phyloP scores from a whole-genome alignment of 2,113 vertebrate species.

The Bubo bubo region DNA sequence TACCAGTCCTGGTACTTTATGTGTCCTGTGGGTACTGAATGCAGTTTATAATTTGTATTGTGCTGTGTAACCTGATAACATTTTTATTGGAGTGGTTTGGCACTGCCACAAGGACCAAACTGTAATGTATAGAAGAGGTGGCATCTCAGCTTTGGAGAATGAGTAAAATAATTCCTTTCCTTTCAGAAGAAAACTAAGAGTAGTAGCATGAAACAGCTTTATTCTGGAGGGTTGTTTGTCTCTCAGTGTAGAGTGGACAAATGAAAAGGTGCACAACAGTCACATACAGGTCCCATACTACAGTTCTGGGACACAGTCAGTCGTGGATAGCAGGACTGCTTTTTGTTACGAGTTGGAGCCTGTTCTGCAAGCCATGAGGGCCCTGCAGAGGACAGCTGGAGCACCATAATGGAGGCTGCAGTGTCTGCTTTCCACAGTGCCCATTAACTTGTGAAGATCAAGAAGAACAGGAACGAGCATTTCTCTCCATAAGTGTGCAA shows the following conservation, averaged over 20 bases:
- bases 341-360: neutral
- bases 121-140: neutral
- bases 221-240: neutral
- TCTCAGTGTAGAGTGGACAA: neutral
- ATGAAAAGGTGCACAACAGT: neutral
- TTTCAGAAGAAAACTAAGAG: neutral
- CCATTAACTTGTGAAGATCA: neutral
- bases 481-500: neutral
- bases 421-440: neutral
- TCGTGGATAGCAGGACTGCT: neutral
- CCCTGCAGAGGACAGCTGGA: neutral
- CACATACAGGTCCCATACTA: neutral
- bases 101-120: neutral
- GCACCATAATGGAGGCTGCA: neutral
- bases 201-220: neutral
- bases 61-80: neutral
- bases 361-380: neutral
- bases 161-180: neutral
- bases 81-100: neutral
- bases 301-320: neutral
- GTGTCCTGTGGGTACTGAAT: neutral
- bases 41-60: neutral
- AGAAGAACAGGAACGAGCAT: accelerated
- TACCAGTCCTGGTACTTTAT: neutral
- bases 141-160: neutral